Evolutionary conservation across 2,797 vertebrate species (phyloP), one percentile per base, ranked within the genome.

Genomic region (Malurus splendens): DNA sequence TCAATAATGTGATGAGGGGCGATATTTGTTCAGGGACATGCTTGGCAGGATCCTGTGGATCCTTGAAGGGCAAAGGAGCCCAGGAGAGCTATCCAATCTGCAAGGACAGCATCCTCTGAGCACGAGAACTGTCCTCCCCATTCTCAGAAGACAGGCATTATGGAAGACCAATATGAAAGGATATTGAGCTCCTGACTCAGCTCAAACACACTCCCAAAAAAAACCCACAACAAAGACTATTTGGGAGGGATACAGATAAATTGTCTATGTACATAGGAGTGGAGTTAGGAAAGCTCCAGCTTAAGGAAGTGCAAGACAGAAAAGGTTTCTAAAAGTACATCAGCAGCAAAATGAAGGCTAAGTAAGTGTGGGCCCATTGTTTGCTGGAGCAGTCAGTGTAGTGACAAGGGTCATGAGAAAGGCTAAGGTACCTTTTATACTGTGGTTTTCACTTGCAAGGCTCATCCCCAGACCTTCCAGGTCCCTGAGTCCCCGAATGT

Each of bases 311-410:
- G 9, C 33, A 51, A 56, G 48, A n/a, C 25, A 48, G 30, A 33
- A 85, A 36, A 52, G 2, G 3, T 50, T 61, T 82, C 32, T 73
- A 81, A 18, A 74, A 52, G 18, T 28, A 44, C 11, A 18, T 71
- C 16, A 39, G 7, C 20, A 65, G 7, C 22, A 56, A 65, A 85
- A 73, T 16, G 15, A 52, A 52, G 22, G 4, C 54, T 67, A 33
- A 74, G 19, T 42, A 10, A 42, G 3, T 1, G 0, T 33, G 32
- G 14, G 12, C 7, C 47, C 27, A 11, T 25, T 87, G 24, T 28
- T 80, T 1, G 0, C 28, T 80, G 11, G 9, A 41, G 13, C 2
- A 12, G 12, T 39, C 3, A 0, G 8, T 0, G 0, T 48, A 20
- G 10, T 56, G 24, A 23, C 18, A 65, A 60, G 15, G 4, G 14